These are phyloP conservation scores for Pipistrellus kuhlii DNA, from an alignment of 2,797 vertebrate species.

Conservation along the genomic window DNA sequence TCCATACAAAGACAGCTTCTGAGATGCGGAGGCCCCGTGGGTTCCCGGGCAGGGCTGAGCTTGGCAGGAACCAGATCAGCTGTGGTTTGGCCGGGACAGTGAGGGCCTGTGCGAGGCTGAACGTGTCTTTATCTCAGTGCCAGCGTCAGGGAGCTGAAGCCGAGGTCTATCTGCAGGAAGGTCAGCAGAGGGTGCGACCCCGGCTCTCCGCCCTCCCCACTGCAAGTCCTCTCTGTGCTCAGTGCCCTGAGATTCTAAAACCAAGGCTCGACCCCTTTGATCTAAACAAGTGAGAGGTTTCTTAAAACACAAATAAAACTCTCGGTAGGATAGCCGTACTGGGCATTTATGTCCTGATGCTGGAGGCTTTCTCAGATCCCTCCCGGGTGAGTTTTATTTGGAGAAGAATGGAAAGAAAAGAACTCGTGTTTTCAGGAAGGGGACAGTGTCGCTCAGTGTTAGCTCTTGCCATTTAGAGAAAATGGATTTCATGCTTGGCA, in stretches of 20 bases:
- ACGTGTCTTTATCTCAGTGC: constrained; percentile 69
- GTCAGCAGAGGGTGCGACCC: background rate
- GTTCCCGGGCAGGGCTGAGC: background rate
- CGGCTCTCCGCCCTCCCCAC: background rate
- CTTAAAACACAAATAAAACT: constrained; percentile 43
- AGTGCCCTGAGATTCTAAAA: constrained; percentile 5
- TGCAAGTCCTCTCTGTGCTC: background rate
- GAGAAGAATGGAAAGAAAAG: constrained; percentile 11
- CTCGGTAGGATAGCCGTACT: background rate
- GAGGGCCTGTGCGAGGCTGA: constrained; percentile 68
- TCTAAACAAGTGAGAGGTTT: background rate
- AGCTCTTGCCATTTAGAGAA: background rate
- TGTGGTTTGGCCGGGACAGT: constrained; percentile 70
- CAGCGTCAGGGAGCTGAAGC: constrained; percentile 58
- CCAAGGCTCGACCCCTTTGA: background rate
- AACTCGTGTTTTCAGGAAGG: background rate
- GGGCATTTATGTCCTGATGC: background rate
- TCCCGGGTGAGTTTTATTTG: background rate
- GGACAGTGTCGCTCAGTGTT: background rate
- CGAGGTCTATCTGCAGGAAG: constrained; percentile 3
- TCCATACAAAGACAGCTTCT: constrained; percentile 71
- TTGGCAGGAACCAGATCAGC: constrained; percentile 55
- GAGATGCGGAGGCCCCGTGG: constrained; percentile 53
- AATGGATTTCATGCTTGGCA: background rate
- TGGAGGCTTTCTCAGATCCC: background rate